These are phyloP conservation scores for Crepidodera aurea DNA, from an alignment of 2,888 invertebrate genomes.

Conservation along the genomic window DNA sequence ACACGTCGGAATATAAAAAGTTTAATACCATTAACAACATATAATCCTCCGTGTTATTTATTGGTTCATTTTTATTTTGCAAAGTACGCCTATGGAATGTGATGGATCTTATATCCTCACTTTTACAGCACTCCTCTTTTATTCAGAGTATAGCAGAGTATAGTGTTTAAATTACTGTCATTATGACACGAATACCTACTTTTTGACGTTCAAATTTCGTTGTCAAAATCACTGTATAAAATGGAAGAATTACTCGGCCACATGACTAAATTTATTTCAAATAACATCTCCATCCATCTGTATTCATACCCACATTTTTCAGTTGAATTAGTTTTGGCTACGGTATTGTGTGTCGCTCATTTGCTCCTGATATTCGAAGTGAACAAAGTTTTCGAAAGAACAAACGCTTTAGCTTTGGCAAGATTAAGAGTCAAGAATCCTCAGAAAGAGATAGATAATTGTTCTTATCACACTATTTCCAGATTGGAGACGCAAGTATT, in stretches of 20 bases:
- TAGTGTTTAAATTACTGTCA: no score
- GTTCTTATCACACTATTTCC: conserved; percentile 42
- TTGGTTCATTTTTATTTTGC: no score
- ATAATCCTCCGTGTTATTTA: no score
- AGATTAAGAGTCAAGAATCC: conserved; percentile 40
- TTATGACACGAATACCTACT: not conserved
- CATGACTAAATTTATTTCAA: conserved; percentile 48
- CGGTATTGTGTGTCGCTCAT: conserved; percentile 50
- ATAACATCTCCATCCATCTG: conserved; percentile 51
- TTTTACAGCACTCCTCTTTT: no score
- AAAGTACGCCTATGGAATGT: no score
- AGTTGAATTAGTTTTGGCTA: conserved; percentile 50
- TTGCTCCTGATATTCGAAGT: conserved; percentile 50
- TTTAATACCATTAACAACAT: no score
- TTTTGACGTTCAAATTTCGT: conserved; percentile 24
- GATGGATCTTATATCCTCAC: no score
- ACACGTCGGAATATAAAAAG: no score
- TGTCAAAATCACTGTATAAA: conserved; percentile 18
- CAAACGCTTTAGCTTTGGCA: conserved; percentile 42
- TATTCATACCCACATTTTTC: conserved; percentile 54
- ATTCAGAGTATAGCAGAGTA: no score
- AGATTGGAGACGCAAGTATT: conserved; percentile 39
- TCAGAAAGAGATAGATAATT: conserved; percentile 36
- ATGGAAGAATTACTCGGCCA: conserved; percentile 50
- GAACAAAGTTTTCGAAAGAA: conserved; percentile 45